Evolutionary conservation across 1,140 invertebrate species (phyloP).

Genomic region (Atta colombica): DNA sequence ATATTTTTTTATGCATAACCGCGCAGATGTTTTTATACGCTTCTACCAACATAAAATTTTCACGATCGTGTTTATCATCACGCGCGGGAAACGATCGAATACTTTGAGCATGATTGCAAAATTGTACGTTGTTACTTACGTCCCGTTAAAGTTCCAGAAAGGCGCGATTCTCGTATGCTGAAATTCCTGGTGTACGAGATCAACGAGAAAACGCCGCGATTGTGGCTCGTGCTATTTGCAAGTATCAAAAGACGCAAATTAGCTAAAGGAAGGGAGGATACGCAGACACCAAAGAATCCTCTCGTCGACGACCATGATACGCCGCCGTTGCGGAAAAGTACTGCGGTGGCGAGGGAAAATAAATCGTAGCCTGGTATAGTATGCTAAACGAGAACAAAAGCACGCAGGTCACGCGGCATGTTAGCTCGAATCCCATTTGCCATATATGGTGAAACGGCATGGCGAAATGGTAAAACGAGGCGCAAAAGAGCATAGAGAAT

Average conservation of each 20-base stretch:
- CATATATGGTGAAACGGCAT: slow-evolving; percentile 8
- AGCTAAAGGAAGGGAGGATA: slow-evolving; percentile 46
- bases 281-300: slow-evolving; percentile 44
- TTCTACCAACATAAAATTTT: slow-evolving; percentile 6
- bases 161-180: background rate
- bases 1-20: slow-evolving; percentile 11
- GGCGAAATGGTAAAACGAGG: slow-evolving; percentile 16
- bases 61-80: background rate
- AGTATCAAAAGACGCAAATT: slow-evolving; percentile 53
- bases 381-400: slow-evolving; percentile 51
- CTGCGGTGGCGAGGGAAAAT: slow-evolving; percentile 24
- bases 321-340: slow-evolving; percentile 42
- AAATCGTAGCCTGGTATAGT: slow-evolving; percentile 57
- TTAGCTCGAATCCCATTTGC: slow-evolving; percentile 38
- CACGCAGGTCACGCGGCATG: slow-evolving; percentile 16
- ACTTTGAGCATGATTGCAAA: slow-evolving; percentile 33
- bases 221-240: background rate
- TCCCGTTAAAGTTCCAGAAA: slow-evolving; percentile 33
- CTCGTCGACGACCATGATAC: slow-evolving; percentile 7
- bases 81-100: slow-evolving; percentile 15
- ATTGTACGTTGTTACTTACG: slow-evolving; percentile 48
- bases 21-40: background rate
- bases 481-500: slow-evolving; percentile 3
- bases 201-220: slow-evolving; percentile 19
- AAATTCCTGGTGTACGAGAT: slow-evolving; percentile 38